Base-by-base conservation (phyloP, 1,140 invertebrate genomes). In the Delia radicum region DNA sequence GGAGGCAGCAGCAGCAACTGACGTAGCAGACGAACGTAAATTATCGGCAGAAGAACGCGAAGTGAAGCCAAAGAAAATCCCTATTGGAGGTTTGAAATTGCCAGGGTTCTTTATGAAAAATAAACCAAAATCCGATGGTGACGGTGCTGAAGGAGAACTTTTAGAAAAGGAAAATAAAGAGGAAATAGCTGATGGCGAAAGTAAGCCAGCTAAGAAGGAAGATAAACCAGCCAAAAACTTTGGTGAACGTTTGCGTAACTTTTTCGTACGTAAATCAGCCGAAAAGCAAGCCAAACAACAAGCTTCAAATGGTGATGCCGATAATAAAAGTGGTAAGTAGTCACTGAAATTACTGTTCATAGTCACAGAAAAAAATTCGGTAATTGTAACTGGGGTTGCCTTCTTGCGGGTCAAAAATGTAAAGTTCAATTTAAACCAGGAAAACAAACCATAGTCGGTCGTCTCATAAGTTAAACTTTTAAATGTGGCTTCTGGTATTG, bases 21-120 rank as follows among this genome's bases (percentile, higher is more conserved):
- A 78, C 81, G 74, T 88, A 85, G 76, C 78, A 27, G 89, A 88
- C 71, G 89, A 88, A 31, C 88, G 88, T 21, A 88, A 89, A 74
- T 88, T 92, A 5, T 90, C 90, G 15, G 91, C 91, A 79, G 90
- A 91, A 80, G 91, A 90, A 29, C 88, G 91, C 75, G 91, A 92
- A 83, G 91, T 92, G 1, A 93, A 93, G 79, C 92, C 92, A 8
- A 93, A 92, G 81, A 94, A 93, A 83, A 94, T 94, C 80, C 93
- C 93, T 2, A 94, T 94, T 78, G 93, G 93, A 33, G 93, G 92
- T 13, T 93, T 94, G 65, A 93, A 94, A 87, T 92, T 94, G 90
- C 93, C 93, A 5, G 93, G 93, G 29, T 92, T 92, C 85, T 93
- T 94, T 80, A 94, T 92, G 74, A 90, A 91, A 77, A 93, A 91